Base-by-base conservation (phyloP, 1,140 invertebrate genomes). In the Bombus huntii region DNA sequence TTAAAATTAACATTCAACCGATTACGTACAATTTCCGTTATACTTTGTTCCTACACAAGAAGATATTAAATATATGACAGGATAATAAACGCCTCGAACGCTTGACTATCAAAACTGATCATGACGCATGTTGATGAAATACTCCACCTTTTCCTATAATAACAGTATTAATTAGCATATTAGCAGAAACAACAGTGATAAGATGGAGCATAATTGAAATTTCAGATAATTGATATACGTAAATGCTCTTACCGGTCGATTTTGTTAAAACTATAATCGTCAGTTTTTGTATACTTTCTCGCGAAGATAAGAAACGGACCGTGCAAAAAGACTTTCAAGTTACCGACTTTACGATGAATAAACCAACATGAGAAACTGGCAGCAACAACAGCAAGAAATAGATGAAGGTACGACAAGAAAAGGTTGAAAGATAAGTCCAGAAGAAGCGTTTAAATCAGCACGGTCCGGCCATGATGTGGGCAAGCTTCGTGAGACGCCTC, bases 401-500 rank as follows among this genome's bases (percentile, higher is more conserved):
- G 57, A 72, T 37, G 76, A 53, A 47, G n/a, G 9, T 3, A 47
- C 0, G 39, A 73, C 1, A 70, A 80, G 57, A 47, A 76, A 13
- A 42, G n/a, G 65, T 62, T 28, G 44, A 57, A 76, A 28, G 62
- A 82, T 75, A 68, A 42, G 47, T 42, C 68, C 68, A 71, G 57
- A 90, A 87, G 86, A 84, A 78, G 74, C 84, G 88, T 77, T 88
- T 84, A 85, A 87, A 87, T 88, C 82, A 81, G 81, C 66, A 78
- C 66, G 81, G 81, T 85, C 65, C 80, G 76, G 73, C 42, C 76
- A 59, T 53, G 76, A 76, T 80, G 73, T 77, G 73, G 66, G 80
- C 81, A 88, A 83, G 85, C 78, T 85, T 86, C 83, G 66, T 87
- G 85, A 80, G 76, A 85, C 88, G 90, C 88, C 91, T 79, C 77